A percentile compares a stretch with the other conserved stretches of the same genome.
These are phyloP conservation scores for Nilaparvata lugens DNA, from an alignment of 1,140 invertebrate species.

Conservation along the genomic window DNA sequence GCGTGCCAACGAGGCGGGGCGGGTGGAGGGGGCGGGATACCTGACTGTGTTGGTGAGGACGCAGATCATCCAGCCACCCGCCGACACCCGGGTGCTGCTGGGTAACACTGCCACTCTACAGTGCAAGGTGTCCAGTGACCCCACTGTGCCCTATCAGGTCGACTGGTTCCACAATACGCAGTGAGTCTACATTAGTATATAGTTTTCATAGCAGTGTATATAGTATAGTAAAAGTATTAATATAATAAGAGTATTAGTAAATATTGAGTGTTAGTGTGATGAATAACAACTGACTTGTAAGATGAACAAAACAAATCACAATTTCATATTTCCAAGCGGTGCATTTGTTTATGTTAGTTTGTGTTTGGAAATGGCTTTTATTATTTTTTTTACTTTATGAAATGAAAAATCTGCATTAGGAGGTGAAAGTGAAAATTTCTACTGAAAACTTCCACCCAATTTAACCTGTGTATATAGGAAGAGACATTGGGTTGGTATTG, in stretches of 20 bases:
- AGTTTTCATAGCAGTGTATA: background rate
- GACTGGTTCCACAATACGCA: constrained; percentile 85
- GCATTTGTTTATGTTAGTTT: too few relatives aligned
- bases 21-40: constrained; percentile 68
- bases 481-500: too few relatives aligned
- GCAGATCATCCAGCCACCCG: constrained; percentile 84
- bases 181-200: constrained; percentile 39
- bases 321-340: too few relatives aligned
- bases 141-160: constrained; percentile 78
- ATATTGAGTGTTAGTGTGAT: background rate
- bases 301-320: too few relatives aligned
- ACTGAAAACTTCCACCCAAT: too few relatives aligned
- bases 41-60: constrained; percentile 79
- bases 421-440: too few relatives aligned
- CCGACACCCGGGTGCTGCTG: constrained; percentile 77
- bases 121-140: constrained; percentile 89
- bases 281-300: background rate
- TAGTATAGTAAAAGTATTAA: too few relatives aligned
- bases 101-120: constrained; percentile 84
- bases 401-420: too few relatives aligned
- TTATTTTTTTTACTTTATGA: too few relatives aligned
- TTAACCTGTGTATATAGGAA: too few relatives aligned
- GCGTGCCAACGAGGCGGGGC: constrained; percentile 79
- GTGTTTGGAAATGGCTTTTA: too few relatives aligned
- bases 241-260: background rate